Conservation (phyloP, 2,797 vertebrate genomes). For the Siniperca obscura region DNA sequence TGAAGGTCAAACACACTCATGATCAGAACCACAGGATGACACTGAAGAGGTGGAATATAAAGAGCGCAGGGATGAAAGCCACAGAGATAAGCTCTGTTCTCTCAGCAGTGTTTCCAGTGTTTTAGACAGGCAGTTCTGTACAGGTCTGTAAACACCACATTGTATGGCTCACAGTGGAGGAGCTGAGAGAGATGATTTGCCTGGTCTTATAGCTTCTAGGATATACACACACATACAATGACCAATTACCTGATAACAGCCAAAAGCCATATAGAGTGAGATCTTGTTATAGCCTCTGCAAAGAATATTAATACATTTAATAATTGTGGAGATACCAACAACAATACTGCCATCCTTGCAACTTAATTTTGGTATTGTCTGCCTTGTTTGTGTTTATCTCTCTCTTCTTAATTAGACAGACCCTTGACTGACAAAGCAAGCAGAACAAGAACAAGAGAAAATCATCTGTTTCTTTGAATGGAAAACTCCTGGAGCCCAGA, state of each 20-base stretch:
- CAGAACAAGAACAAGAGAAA: constrained; percentile 59
- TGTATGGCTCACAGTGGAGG: constrained; percentile 18
- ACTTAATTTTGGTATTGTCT: constrained; percentile 36
- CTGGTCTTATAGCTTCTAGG: not conserved
- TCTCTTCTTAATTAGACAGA: constrained; percentile 54
- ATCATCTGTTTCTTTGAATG: constrained; percentile 75
- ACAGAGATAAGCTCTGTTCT: constrained; percentile 37
- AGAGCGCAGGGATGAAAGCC: constrained; percentile 55
- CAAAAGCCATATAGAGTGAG: not conserved
- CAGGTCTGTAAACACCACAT: constrained; percentile 36
- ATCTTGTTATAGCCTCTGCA: not conserved
- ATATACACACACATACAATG: not conserved
- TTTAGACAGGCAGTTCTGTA: constrained; percentile 3
- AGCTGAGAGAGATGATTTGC: not conserved
- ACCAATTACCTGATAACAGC: not conserved
- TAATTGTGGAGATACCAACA: constrained; percentile 3
- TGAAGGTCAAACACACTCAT: constrained; percentile 83
- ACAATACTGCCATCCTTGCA: constrained; percentile 11
- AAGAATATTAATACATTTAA: constrained; percentile 19
- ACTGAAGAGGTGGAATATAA: constrained; percentile 62
- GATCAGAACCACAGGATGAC: constrained; percentile 75
- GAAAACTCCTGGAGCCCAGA: constrained; percentile 80
- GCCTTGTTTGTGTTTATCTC: constrained; percentile 40
- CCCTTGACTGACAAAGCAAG: constrained; percentile 69
- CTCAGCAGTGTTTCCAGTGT: constrained; percentile 26